Percentiles rank a stretch among this genome's conserved stretches.
phyloP scores from a whole-genome alignment of 2,113 vertebrate genomes.

The Fregetta grallaria region DNA sequence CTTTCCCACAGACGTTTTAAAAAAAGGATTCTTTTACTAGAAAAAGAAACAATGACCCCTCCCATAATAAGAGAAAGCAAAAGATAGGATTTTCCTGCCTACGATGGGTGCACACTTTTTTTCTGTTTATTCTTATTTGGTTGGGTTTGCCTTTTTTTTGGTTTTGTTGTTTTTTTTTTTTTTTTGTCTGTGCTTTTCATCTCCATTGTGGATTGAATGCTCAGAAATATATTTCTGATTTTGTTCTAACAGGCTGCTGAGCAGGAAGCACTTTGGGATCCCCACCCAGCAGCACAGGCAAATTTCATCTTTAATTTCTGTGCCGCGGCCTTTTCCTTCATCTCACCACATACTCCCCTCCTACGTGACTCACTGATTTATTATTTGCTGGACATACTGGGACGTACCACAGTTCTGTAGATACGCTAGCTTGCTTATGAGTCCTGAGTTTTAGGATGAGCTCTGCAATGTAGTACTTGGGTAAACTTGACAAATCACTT shows the following conservation, averaged over 20 bases:
- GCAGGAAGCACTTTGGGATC: neutral
- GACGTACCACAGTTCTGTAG: neutral
- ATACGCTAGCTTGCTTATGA: accelerated
- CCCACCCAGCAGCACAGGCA: neutral
- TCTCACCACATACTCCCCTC: neutral
- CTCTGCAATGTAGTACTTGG: neutral
- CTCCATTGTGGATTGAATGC: neutral
- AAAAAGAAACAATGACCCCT: conserved; percentile 67
- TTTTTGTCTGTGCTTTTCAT: neutral
- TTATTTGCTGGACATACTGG: neutral
- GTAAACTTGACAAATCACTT: neutral
- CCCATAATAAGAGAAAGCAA: conserved; percentile 41
- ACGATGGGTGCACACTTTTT: neutral
- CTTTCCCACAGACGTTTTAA: conserved; percentile 72
- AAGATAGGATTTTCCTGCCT: conserved; percentile 35
- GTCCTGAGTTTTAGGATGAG: neutral
- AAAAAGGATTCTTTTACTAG: conserved; percentile 71
- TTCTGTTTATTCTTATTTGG: neutral
- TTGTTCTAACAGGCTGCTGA: neutral
- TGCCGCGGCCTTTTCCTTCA: neutral
- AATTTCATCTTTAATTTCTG: neutral
- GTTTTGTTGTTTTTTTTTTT: too few species aligned
- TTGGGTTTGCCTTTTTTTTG: neutral
- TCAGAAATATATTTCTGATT: neutral
- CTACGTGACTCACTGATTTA: neutral